Evolutionary conservation across 2,888 invertebrate genomes (phyloP).

Genomic region (Pimpla rufipes): DNA sequence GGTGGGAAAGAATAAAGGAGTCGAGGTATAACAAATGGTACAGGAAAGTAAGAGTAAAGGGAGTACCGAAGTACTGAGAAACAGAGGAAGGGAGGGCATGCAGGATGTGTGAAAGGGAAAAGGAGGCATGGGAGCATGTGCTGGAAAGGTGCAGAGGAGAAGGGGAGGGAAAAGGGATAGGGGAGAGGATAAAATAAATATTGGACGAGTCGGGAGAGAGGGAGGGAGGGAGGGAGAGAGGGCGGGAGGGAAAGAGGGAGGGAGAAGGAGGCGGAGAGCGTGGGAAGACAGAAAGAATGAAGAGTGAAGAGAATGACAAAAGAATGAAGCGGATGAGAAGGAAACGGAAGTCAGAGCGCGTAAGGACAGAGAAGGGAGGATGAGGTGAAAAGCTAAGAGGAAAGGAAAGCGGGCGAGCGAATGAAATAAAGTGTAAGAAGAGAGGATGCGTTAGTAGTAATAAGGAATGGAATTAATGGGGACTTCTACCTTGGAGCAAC

Average conservation of each 20-base stretch:
- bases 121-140: constrained; percentile 34
- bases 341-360: neutral
- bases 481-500: too few species aligned
- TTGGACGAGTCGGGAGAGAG: neutral
- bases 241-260: too few species aligned
- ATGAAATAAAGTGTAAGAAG: too few species aligned
- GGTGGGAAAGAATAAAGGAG: constrained; percentile 12
- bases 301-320: too few species aligned
- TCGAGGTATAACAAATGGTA: constrained; percentile 21
- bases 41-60: constrained; percentile 1
- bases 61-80: constrained; percentile 17
- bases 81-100: constrained; percentile 19
- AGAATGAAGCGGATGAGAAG: neutral
- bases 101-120: constrained; percentile 18
- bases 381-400: too few species aligned
- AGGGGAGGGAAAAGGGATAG: neutral
- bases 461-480: too few species aligned
- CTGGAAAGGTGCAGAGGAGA: constrained; percentile 26
- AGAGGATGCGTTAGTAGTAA: too few species aligned
- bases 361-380: too few species aligned
- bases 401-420: too few species aligned
- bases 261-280: too few species aligned
- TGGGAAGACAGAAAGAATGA: neutral
- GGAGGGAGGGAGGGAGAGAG: neutral
- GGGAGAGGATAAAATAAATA: constrained; percentile 5